These are phyloP conservation scores for Acipenser ruthenus DNA, from an alignment of 2,797 vertebrate species.

Conservation along the genomic window DNA sequence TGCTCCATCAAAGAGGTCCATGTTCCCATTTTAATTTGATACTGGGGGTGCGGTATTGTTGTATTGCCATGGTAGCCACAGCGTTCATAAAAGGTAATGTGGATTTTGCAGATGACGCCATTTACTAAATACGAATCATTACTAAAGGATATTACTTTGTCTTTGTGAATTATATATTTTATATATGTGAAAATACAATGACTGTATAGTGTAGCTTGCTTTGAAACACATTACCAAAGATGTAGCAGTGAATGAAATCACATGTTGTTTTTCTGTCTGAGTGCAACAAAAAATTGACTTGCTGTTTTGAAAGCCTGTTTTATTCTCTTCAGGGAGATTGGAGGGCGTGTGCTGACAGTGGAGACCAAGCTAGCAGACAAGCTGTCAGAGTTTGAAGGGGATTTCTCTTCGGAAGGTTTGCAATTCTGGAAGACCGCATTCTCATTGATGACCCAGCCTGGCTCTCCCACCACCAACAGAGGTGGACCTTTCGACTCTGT, in stretches of 20 bases:
- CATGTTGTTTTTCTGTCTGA: not conserved
- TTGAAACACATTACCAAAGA: no score
- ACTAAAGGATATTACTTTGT: no score
- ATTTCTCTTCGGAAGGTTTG: constrained; percentile 84
- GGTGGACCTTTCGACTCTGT: constrained; percentile 25
- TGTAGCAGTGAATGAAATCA: no score
- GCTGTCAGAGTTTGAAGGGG: constrained; percentile 82
- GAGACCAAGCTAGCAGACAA: constrained; percentile 79
- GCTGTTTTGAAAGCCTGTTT: not conserved
- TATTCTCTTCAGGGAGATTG: constrained; percentile 73
- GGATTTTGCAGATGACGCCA: no score
- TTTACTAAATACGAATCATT: no score
- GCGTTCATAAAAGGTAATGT: no score
- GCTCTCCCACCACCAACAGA: constrained; percentile 51
- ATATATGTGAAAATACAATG: no score
- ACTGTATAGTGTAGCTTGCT: not conserved
- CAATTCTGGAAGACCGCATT: constrained; percentile 92
- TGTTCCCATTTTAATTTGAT: no score
- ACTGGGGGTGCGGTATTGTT: no score
- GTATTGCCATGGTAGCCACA: not conserved
- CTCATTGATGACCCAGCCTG: constrained; percentile 81
- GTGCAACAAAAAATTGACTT: not conserved
- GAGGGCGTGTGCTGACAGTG: constrained; percentile 78
- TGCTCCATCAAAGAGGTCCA: no score
- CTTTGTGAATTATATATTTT: no score